Evolutionary conservation across 2,113 vertebrate genomes (phyloP).

Genomic region (Lepisosteus osseus): DNA sequence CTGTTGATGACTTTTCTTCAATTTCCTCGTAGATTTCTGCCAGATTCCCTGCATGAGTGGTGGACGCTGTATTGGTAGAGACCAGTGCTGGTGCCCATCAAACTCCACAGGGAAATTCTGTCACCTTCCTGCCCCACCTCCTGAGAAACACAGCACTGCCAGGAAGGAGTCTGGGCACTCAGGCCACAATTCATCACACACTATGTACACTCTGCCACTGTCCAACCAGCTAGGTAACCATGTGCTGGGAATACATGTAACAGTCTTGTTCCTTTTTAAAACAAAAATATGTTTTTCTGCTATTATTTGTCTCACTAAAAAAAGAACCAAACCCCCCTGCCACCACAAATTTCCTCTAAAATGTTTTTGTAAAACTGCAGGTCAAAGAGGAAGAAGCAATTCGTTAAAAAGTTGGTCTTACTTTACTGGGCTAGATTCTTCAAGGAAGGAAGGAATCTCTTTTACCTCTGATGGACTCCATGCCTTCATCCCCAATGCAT

Average conservation of each 20-base stretch:
- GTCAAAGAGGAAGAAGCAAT: too few relatives aligned
- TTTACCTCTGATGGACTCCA: too few relatives aligned
- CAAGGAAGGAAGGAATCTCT: too few relatives aligned
- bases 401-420: too few relatives aligned
- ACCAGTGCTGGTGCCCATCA: slow-evolving; percentile 70
- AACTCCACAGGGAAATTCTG: slow-evolving; percentile 76
- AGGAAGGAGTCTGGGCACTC: slow-evolving; percentile 36
- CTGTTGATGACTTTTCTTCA: slow-evolving; percentile 13
- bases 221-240: slow-evolving; percentile 70
- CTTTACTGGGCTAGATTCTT: too few relatives aligned
- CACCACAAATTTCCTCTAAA: background rate
- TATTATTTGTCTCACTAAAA: too few relatives aligned
- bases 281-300: background rate
- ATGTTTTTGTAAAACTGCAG: too few relatives aligned
- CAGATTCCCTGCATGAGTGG: slow-evolving; percentile 71
- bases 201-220: slow-evolving; percentile 68
- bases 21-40: slow-evolving; percentile 64
- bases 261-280: too few relatives aligned
- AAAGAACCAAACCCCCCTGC: background rate
- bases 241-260: too few relatives aligned
- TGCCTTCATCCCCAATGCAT: too few relatives aligned
- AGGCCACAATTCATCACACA: slow-evolving; percentile 45
- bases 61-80: slow-evolving; percentile 66
- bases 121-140: slow-evolving; percentile 57
- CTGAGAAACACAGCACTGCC: slow-evolving; percentile 34